Conservation (phyloP, 2,888 invertebrate genomes). For the Hirtodrosophila cameraria region DNA sequence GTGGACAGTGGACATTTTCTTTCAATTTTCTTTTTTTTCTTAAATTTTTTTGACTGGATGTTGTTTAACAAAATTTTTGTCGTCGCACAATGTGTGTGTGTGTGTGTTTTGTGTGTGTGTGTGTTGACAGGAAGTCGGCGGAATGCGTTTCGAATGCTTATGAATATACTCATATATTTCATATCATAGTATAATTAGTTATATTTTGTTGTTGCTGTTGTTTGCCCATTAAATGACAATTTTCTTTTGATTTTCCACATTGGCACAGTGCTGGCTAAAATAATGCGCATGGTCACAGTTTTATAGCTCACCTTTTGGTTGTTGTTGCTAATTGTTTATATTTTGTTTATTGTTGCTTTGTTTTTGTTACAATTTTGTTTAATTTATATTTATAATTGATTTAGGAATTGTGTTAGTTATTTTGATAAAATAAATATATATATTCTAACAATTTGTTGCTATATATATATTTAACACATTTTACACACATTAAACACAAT, state of each 20-base stretch:
- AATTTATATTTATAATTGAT: constrained; percentile 55
- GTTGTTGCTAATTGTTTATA: constrained; percentile 12
- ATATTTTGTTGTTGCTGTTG: constrained; percentile 11
- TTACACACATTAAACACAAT: constrained; percentile 44
- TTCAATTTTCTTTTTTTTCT: constrained; percentile 16
- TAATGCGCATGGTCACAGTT: constrained; percentile 30
- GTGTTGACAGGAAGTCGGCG: constrained; percentile 70
- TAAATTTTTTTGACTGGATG: constrained; percentile 42
- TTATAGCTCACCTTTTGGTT: constrained; percentile 33
- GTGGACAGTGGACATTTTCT: constrained; percentile 61
- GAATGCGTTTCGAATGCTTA: constrained; percentile 61
- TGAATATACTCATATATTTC: constrained; percentile 42
- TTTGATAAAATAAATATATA: too few relatives aligned
- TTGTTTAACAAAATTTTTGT: constrained; percentile 36
- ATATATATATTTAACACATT: constrained; percentile 22
- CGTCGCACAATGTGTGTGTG: constrained; percentile 5
- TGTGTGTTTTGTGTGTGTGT: constrained; percentile 24
- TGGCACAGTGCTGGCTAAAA: constrained; percentile 33
- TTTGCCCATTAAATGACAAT: constrained; percentile 33
- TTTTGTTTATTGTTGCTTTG: constrained; percentile 13
- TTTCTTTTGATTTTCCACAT: constrained; percentile 15
- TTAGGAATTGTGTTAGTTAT: constrained; percentile 68
- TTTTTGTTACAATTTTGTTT: constrained; percentile 8
- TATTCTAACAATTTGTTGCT: constrained; percentile 22
- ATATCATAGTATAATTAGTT: constrained; percentile 45